Conservation (phyloP, 2,888 invertebrate species). For the Chloromyia formosa region DNA sequence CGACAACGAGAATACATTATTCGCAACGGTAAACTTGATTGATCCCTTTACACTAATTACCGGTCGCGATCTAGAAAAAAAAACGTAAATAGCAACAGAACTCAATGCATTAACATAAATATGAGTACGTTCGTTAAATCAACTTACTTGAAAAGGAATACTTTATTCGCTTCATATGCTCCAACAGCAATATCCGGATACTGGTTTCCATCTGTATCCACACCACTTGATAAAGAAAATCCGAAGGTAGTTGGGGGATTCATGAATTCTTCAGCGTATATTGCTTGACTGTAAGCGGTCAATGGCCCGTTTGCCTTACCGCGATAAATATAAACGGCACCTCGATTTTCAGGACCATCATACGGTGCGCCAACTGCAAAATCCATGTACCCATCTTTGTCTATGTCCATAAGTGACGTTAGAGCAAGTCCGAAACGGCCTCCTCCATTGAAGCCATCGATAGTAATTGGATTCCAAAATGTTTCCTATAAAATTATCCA, state of each 20-base stretch:
- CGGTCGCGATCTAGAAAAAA: conserved; percentile 75
- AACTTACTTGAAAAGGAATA: conserved; percentile 78
- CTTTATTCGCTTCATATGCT: conserved; percentile 86
- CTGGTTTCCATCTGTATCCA: conserved; percentile 90
- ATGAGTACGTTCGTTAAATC: background rate
- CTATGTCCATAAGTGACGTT: conserved; percentile 89
- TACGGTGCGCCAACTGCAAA: conserved; percentile 93
- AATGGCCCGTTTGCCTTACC: conserved; percentile 83
- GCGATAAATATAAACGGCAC: conserved; percentile 93
- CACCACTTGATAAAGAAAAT: conserved; percentile 89
- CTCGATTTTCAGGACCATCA: conserved; percentile 72
- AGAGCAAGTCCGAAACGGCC: conserved; percentile 91
- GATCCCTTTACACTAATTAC: conserved; percentile 85
- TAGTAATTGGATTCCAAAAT: conserved; percentile 67
- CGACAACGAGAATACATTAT: conserved; percentile 75
- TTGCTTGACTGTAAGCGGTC: conserved; percentile 81
- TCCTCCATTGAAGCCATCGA: conserved; percentile 83
- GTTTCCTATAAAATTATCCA: conserved; percentile 60
- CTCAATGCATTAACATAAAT: too few relatives aligned
- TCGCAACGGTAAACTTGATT: conserved; percentile 75
- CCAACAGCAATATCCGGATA: conserved; percentile 96
- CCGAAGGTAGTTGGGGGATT: conserved; percentile 81
- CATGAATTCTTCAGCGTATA: conserved; percentile 76
- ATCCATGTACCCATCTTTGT: conserved; percentile 92
- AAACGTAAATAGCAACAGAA: conserved; percentile 26